Evolutionary conservation across 1,140 invertebrate genomes (phyloP), one percentile per base, ranked within the genome.

Genomic region (Mylabris phalerata): DNA sequence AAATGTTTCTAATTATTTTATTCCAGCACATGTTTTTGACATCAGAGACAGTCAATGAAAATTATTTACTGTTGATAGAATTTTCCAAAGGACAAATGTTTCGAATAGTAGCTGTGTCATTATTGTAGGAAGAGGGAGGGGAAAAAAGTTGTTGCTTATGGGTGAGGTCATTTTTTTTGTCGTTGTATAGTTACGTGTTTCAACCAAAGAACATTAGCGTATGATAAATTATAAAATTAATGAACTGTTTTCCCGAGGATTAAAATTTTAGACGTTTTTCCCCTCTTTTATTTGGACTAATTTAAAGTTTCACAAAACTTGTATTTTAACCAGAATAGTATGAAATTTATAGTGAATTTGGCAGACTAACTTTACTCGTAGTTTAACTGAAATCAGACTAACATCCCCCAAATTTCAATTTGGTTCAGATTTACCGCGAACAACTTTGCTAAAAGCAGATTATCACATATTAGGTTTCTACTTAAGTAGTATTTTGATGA

Each of bases 391-490:
- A 55, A 60, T 60, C 52, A 60, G 45, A 49, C 52, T 60, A 45
- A 55, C 52, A 60, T 60, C 44, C 52, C 19, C 51, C 52, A 56
- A 60, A 55, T 60, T 60, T 60, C 59, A 60, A 60, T 60, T 60
- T 60, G 44, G 59, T 41, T 60, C 47, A 56, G 48, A 60, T 48
- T 60, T 54, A 59, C 50, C 57, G 48, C 57, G 46, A 60, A 60
- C 59, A 55, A 55, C 27, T 55, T 55, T 48, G 48, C 48, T 50
- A 60, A 60, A 49, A 60, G 52, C 45, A 56, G 59, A 60, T 60
- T 60, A 60, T 55, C 59, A 60, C 59, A 60, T 50, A 60, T 55
- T 60, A 60, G 50, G 43, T 51, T 60, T 55, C 47, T 55, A 48
- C 42, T 60, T 44, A 41, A 55, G 43, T 41, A 38, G 13, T 46